Evolutionary conservation across 2,113 vertebrate species (phyloP).

Genomic region (Otis tarda): DNA sequence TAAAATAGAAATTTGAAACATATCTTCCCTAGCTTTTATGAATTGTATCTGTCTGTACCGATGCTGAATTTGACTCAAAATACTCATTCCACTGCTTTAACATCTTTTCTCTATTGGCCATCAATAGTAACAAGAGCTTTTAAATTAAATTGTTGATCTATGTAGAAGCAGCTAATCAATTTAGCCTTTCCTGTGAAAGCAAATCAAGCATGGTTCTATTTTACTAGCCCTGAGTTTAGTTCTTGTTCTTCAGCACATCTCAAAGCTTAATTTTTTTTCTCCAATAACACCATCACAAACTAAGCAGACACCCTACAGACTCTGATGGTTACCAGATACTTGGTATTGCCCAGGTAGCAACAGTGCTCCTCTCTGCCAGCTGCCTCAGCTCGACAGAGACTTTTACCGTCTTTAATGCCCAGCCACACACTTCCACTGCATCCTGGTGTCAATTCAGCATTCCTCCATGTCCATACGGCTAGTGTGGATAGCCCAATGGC

Average conservation of each 20-base stretch:
- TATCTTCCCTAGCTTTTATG: not conserved
- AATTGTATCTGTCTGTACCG: not conserved
- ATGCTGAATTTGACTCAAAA: not conserved
- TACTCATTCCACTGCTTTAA: not conserved
- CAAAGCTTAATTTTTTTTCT: not conserved
- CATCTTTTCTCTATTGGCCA: not conserved
- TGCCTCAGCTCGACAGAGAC: rapidly evolving
- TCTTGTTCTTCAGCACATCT: not conserved
- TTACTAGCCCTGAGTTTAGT: not conserved
- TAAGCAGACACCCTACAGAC: not conserved
- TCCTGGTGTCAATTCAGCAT: not conserved
- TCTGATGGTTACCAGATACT: not conserved
- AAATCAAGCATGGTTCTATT: not conserved
- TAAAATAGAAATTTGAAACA: not conserved
- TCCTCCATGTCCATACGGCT: not conserved
- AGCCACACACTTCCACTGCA: not conserved
- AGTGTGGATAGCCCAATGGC: not conserved
- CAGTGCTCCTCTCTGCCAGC: not conserved
- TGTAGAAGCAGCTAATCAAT: not conserved
- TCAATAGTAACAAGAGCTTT: not conserved
- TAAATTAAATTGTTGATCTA: not conserved
- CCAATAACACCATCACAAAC: not conserved
- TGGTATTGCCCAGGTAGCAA: not conserved
- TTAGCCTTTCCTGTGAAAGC: not conserved
- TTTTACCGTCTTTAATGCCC: not conserved